Base-by-base conservation (phyloP, 2,888 invertebrate species). In the Charanyca ferruginea region DNA sequence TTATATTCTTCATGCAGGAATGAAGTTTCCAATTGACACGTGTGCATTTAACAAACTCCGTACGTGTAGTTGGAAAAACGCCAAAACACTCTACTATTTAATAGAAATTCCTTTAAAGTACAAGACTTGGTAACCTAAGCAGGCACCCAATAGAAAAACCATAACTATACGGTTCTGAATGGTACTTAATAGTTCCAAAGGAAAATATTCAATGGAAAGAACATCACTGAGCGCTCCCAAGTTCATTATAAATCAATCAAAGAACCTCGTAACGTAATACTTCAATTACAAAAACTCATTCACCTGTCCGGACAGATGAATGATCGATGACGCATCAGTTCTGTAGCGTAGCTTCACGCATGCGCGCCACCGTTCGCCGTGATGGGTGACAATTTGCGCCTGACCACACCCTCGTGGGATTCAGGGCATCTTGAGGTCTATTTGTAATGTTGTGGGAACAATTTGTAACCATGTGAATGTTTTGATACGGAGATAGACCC, bases 361-460 rank as follows among this genome's bases (percentile, higher is more conserved):
- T 57, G 58, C 58, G 58, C 49, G 49, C 52, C 32, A 45, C 52
- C 16, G 55, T 23, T 55, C 28, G 0, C 16, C 23, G 23, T 20
- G 42, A 48, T 48, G 48, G 48, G 38, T 73, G 60, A 66, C 78
- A 70, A 64, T 49, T 41, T 63, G 57, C 54, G 41, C 48, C 60
- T 49, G 70, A 67, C 70, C 73, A 64, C 71, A 59, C 78, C 74
- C 74, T 64, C 70, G 74, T 81, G 70, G 60, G 74, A 80, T 77
- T 44, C 66, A 70, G 70, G 68, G 47, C 77, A 58, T 47, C 47
- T 16, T 49, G 48, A 62, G 38, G 59, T 49, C 13, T 63, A 52
- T 61, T 58, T 51, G 73, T 62, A 71, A 66, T 23, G 38, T 47
- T 79, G 68, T 74, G 74, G 44, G 55, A 78, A 67, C 20, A 1